These are phyloP conservation scores for Masticophis lateralis DNA, from an alignment of 2,797 vertebrate species.

Conservation along the genomic window DNA sequence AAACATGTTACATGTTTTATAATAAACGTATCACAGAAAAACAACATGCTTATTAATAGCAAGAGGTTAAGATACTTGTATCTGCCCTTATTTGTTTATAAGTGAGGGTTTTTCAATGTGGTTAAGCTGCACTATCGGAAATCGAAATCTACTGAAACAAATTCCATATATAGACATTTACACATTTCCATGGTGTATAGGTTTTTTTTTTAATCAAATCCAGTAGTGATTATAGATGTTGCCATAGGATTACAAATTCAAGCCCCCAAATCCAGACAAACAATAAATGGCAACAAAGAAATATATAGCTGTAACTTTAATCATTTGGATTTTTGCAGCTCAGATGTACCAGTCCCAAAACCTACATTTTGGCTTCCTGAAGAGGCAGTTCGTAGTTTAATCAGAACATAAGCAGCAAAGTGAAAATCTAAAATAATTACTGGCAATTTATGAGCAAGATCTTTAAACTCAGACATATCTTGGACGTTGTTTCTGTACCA, in stretches of 20 bases:
- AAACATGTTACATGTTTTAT: background rate
- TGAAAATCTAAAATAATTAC: conserved; percentile 10
- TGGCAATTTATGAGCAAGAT: background rate
- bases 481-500: background rate
- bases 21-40: background rate
- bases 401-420: background rate
- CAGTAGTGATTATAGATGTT: background rate
- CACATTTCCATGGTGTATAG: background rate
- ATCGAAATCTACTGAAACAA: conserved; percentile 23
- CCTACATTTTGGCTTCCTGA: fast-evolving
- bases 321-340: background rate
- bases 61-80: conserved; percentile 22
- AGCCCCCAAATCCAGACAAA: background rate
- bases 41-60: background rate
- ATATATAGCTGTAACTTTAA: background rate
- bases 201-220: background rate
- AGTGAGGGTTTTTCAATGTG: conserved; percentile 36
- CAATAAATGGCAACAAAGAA: background rate
- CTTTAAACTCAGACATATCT: background rate
- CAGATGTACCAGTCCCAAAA: background rate
- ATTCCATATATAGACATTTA: conserved; percentile 21
- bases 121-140: conserved; percentile 9
- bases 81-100: background rate
- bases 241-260: background rate
- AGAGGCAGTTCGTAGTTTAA: background rate